These are phyloP conservation scores for Gymnoscopelus microlampas DNA, from an alignment of 2,797 vertebrate species.

Conservation along the genomic window DNA sequence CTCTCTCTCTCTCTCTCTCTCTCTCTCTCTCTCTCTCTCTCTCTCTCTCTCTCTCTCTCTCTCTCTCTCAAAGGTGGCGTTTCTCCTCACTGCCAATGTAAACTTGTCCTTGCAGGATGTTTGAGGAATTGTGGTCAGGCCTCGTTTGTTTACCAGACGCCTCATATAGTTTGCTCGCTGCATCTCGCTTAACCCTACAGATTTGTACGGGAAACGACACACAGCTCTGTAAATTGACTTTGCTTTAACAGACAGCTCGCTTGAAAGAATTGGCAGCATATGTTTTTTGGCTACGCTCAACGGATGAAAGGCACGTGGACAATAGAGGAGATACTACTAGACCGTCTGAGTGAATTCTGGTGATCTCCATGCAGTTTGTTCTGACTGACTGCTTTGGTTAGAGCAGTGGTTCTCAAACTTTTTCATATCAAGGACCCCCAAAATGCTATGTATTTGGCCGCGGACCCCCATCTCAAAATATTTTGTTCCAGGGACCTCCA, in stretches of 20 bases:
- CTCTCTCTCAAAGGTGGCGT: not conserved
- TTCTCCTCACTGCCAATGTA: not conserved
- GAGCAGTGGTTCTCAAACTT: too few species aligned
- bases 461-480: too few species aligned
- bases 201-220: too few species aligned
- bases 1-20: too few species aligned
- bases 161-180: slow-evolving; percentile 45
- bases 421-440: too few species aligned
- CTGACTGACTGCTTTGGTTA: too few species aligned
- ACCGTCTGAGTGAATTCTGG: too few species aligned
- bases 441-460: too few species aligned
- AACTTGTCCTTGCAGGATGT: slow-evolving; percentile 8
- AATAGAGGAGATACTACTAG: too few species aligned
- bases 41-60: not conserved
- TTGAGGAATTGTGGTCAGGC: slow-evolving; percentile 11
- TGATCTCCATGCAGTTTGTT: too few species aligned
- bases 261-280: slow-evolving; percentile 46
- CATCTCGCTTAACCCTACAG: slow-evolving; percentile 45
- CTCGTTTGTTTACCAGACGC: slow-evolving; percentile 23
- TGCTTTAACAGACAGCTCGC: slow-evolving; percentile 43
- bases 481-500: too few species aligned
- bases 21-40: not conserved
- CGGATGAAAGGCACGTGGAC: too few species aligned
- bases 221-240: not conserved
- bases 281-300: slow-evolving; percentile 43